Percentiles rank a stretch among this genome's conserved stretches.
These are phyloP conservation scores for Geotrupes spiniger DNA, from an alignment of 2,888 invertebrate genomes.

Conservation along the genomic window DNA sequence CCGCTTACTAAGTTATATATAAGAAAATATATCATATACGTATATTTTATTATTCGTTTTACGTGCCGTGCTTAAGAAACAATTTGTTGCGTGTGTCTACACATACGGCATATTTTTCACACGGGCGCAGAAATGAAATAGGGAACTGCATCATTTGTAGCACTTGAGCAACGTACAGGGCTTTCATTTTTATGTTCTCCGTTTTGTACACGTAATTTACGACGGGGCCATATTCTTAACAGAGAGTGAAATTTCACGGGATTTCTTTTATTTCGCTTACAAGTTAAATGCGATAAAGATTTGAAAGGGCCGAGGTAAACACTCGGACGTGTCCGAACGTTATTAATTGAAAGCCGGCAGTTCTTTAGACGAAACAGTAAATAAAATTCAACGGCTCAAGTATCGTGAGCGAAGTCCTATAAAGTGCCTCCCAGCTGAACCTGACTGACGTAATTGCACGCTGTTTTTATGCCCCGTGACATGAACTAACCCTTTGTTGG, in stretches of 20 bases:
- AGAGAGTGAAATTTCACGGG: constrained; percentile 13
- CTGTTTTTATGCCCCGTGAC: constrained; percentile 11
- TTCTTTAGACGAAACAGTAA: neutral
- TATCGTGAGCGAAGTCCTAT: neutral
- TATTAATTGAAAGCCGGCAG: neutral
- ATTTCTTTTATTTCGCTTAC: constrained; percentile 6
- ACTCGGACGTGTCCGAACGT: neutral
- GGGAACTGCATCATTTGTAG: constrained; percentile 26
- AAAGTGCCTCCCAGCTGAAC: constrained; percentile 6
- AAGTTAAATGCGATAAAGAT: neutral
- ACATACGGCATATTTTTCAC: constrained; percentile 10
- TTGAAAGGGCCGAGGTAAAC: neutral
- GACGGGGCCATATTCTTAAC: constrained; percentile 13
- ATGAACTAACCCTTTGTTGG: constrained; percentile 18
- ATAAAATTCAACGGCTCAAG: constrained; percentile 5
- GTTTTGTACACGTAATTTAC: constrained; percentile 12
- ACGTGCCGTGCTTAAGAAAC: constrained; percentile 13
- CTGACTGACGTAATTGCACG: constrained; percentile 11
- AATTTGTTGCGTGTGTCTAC: constrained; percentile 17
- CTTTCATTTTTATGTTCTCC: constrained; percentile 13
- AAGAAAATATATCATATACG: no score
- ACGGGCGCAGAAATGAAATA: constrained; percentile 22
- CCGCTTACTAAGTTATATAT: no score
- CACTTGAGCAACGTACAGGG: constrained; percentile 28
- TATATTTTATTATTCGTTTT: no score